A percentile compares a stretch with the other conserved stretches of the same genome.
phyloP scores from a whole-genome alignment of 1,140 invertebrate species.

The Amphibalanus amphitrite region DNA sequence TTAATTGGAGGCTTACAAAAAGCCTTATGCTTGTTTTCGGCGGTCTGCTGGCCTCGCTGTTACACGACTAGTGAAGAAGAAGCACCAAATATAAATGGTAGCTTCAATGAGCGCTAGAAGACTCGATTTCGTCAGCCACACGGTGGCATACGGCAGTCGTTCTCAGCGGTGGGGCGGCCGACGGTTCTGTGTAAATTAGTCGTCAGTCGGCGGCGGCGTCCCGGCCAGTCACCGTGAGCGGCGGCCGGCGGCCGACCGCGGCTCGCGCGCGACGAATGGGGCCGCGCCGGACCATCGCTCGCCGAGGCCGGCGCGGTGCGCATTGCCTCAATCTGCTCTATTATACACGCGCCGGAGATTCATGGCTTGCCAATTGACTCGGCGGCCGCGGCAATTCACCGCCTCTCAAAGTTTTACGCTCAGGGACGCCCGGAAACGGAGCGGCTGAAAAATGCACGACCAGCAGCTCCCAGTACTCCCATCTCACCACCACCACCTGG shows the following conservation, averaged over 20 bases:
- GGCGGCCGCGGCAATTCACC: background rate
- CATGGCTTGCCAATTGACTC: constrained; percentile 1
- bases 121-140: too few species aligned
- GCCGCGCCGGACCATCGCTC: background rate
- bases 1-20: too few species aligned
- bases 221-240: background rate
- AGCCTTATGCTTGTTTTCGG: too few species aligned
- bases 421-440: background rate
- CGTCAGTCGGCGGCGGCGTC: too few species aligned
- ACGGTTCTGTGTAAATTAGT: too few species aligned
- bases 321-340: background rate
- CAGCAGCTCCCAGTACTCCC: background rate
- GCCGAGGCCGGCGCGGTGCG: too few species aligned
- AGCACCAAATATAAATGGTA: too few species aligned
- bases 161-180: too few species aligned
- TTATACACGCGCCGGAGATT: background rate
- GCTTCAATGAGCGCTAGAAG: too few species aligned
- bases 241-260: background rate
- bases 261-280: background rate
- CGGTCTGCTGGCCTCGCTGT: too few species aligned
- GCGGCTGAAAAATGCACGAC: background rate
- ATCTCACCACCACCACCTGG: background rate
- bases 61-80: too few species aligned
- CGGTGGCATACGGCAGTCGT: too few species aligned
- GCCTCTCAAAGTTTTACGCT: background rate